Conservation (phyloP, 2,113 vertebrate genomes). For the Callithrix jacchus region DNA sequence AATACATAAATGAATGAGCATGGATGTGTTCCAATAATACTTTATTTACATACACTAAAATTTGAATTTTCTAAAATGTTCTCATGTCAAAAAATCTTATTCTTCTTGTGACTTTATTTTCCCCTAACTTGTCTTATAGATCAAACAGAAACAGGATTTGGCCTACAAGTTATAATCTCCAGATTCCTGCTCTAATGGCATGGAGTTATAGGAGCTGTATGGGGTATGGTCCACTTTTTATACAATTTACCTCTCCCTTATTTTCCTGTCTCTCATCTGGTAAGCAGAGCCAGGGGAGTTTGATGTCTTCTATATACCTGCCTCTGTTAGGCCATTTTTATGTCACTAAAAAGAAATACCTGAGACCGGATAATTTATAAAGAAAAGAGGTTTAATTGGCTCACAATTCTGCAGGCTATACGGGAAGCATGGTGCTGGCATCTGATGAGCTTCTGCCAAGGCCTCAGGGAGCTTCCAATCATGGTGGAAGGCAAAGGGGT, state of each 20-base stretch:
- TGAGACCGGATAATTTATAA: no score
- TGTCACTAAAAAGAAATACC: no score
- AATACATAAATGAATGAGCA: neutral
- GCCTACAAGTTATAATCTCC: neutral
- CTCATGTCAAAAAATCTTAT: neutral
- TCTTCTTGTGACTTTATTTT: neutral
- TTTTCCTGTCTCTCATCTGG: neutral
- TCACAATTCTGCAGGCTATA: no score
- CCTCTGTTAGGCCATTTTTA: neutral
- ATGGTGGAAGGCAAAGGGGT: no score
- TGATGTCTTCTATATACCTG: neutral
- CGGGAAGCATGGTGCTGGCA: no score
- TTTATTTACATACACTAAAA: neutral
- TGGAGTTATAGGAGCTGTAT: neutral
- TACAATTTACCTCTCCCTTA: neutral
- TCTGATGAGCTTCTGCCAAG: no score
- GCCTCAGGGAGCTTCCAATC: no score
- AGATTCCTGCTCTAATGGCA: neutral
- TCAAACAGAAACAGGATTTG: neutral
- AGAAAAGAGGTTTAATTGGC: no score
- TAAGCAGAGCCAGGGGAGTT: neutral
- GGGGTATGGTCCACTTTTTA: neutral
- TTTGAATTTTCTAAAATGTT: conserved; percentile 25
- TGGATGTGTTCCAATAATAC: neutral
- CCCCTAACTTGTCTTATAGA: neutral